Percentiles rank a stretch among this genome's conserved stretches.
These are phyloP conservation scores for Jordanella pulchra DNA, from an alignment of 2,797 vertebrate species.

Conservation along the genomic window DNA sequence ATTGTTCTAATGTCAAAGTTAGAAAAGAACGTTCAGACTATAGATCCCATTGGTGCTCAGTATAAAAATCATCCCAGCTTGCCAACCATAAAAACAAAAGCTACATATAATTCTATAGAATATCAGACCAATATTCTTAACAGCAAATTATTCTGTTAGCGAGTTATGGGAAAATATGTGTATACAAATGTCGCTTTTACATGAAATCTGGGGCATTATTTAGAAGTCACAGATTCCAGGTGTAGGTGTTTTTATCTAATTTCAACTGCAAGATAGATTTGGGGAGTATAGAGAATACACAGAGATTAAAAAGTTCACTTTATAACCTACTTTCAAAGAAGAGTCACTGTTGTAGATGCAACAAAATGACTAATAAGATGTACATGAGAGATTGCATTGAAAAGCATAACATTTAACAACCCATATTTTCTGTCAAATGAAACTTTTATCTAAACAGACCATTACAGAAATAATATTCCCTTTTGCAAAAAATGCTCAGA, in stretches of 20 bases:
- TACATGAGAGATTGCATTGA: not conserved
- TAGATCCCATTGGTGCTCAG: conserved; percentile 60
- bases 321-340: not conserved
- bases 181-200: not conserved
- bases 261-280: not conserved
- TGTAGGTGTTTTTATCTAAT: no score
- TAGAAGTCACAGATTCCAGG: not conserved
- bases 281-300: not conserved
- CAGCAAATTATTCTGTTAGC: not conserved
- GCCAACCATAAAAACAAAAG: conserved; percentile 22
- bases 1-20: conserved; percentile 74
- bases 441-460: not conserved
- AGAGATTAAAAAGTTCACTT: not conserved
- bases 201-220: not conserved
- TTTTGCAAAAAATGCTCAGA: not conserved
- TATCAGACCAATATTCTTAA: not conserved
- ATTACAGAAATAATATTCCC: not conserved
- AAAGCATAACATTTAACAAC: not conserved
- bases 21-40: conserved; percentile 60
- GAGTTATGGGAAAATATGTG: not conserved
- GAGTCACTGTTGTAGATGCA: not conserved
- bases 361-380: not conserved
- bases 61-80: conserved; percentile 56
- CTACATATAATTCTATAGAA: conserved; percentile 27
- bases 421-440: not conserved